Evolutionary conservation across 2,113 vertebrate genomes (phyloP).

Genomic region (Thalassarche chlororhynchos): DNA sequence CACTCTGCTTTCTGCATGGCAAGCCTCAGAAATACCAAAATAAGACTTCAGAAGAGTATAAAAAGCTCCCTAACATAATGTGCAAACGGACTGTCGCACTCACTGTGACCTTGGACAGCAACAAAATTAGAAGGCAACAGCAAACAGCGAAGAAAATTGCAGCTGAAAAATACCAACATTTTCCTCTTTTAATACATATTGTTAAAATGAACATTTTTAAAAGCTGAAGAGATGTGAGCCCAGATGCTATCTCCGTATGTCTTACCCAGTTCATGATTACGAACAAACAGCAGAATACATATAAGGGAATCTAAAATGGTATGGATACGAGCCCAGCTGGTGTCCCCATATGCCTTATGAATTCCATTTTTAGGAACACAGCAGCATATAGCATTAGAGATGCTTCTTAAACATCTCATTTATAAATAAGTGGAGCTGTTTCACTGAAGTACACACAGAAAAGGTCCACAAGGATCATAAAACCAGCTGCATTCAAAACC

Average conservation of each 20-base stretch:
- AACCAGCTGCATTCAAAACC: neutral
- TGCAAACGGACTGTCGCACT: neutral
- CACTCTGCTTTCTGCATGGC: neutral
- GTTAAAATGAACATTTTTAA: conserved; percentile 50
- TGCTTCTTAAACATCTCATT: conserved; percentile 10
- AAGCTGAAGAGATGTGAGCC: conserved; percentile 26
- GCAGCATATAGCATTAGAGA: neutral
- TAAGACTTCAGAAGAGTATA: neutral
- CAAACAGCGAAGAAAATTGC: conserved; percentile 1
- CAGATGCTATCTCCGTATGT: conserved; percentile 44
- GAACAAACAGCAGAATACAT: conserved; percentile 31
- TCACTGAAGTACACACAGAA: neutral
- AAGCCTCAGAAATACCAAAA: conserved; percentile 3
- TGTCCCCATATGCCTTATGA: conserved; percentile 60
- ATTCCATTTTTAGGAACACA: conserved; percentile 57
- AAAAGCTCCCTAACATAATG: conserved; percentile 9
- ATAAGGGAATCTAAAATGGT: conserved; percentile 31
- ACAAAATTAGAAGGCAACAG: conserved; percentile 12
- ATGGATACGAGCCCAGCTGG: conserved; percentile 62
- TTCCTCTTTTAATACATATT: conserved; percentile 25
- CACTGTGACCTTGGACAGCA: conserved; percentile 12
- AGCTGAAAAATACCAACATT: conserved; percentile 31
- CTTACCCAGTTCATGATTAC: conserved; percentile 47
- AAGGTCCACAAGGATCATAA: conserved; percentile 8
- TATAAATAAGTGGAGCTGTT: conserved; percentile 16